phyloP scores from a whole-genome alignment of 2,797 vertebrate species.

The Vipera ursinii region DNA sequence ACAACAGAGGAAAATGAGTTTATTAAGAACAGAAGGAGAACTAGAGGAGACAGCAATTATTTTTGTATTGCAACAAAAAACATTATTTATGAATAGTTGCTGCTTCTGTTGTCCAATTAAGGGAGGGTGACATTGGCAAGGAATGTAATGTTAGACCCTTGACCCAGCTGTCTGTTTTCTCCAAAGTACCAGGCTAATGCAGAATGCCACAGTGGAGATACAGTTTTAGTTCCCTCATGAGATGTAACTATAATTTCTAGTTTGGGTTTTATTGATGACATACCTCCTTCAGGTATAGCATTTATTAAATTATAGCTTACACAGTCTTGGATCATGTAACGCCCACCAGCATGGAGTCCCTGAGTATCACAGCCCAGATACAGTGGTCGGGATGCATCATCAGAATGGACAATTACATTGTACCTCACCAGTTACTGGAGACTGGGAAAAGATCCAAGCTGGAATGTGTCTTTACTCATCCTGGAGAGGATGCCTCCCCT shows the following conservation, averaged over 20 bases:
- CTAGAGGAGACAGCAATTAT: conserved; percentile 35
- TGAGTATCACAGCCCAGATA: neutral
- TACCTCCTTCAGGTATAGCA: neutral
- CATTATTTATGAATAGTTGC: neutral
- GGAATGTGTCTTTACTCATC: neutral
- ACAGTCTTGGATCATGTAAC: too few species aligned
- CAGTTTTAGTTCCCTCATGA: too few species aligned
- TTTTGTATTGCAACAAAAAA: conserved; percentile 48
- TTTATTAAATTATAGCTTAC: neutral
- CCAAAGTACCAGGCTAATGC: neutral
- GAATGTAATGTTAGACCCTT: neutral
- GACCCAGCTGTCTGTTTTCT: neutral
- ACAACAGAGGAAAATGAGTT: conserved; percentile 64
- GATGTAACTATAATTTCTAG: neutral
- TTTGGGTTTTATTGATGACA: neutral
- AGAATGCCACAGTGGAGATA: neutral
- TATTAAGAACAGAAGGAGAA: conserved; percentile 64
- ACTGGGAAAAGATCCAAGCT: neutral
- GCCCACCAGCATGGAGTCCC: neutral
- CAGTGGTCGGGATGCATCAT: neutral
- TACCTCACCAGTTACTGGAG: neutral
- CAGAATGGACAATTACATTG: neutral
- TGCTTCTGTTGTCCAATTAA: neutral
- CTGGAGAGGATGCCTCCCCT: too few species aligned
- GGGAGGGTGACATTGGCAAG: neutral